These are phyloP conservation scores for Hozukius guyotensis DNA, from an alignment of 2,797 vertebrate genomes.

Conservation along the genomic window DNA sequence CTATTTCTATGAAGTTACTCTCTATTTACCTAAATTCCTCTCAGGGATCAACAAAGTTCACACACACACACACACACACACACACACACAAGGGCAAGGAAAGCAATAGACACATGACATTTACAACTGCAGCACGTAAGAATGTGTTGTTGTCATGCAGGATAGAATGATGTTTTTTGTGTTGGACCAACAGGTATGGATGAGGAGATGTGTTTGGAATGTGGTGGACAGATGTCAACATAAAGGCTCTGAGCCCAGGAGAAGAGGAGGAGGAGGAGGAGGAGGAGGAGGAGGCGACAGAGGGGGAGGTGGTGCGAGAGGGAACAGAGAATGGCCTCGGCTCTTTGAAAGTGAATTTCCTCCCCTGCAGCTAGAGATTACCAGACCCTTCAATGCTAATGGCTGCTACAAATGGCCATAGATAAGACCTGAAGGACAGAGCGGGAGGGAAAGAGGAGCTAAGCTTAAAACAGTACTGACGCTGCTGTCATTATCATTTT, in stretches of 20 bases:
- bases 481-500: background rate
- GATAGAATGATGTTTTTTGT: conserved; percentile 17
- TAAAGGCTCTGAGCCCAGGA: conserved; percentile 73
- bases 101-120: background rate
- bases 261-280: conserved; percentile 50
- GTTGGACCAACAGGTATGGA: conserved; percentile 51
- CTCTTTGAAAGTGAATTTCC: conserved; percentile 78
- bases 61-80: background rate
- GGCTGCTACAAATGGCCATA: conserved; percentile 67
- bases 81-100: background rate
- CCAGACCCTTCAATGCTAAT: conserved; percentile 70
- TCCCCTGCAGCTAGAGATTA: conserved; percentile 70
- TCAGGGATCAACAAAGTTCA: background rate
- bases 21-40: background rate
- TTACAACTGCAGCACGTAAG: background rate
- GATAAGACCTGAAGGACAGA: conserved; percentile 39
- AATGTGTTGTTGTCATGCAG: conserved; percentile 18
- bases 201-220: conserved; percentile 58
- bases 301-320: background rate
- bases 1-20: background rate
- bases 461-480: background rate
- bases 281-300: background rate
- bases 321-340: conserved; percentile 42
- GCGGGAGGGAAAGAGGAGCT: background rate
- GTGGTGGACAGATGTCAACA: conserved; percentile 71